Evolutionary conservation across 2,888 invertebrate species (phyloP).

Genomic region (Hyalella azteca): DNA sequence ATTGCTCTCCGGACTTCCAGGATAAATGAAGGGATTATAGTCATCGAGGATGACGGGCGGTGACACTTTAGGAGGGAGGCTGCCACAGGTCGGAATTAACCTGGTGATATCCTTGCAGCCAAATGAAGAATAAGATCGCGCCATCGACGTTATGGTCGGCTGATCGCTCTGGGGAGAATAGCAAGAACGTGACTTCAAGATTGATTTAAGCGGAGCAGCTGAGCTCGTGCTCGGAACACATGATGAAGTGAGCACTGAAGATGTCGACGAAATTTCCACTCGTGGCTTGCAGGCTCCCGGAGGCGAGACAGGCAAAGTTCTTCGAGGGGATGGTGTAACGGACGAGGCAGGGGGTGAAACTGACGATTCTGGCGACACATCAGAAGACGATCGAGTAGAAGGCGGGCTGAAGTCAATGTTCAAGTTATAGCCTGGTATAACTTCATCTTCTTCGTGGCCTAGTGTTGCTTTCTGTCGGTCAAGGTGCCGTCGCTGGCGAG

Average conservation of each 20-base stretch:
- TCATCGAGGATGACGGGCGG: slow-evolving; percentile 26
- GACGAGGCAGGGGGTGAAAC: slow-evolving; percentile 16
- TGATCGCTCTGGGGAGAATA: slow-evolving; percentile 25
- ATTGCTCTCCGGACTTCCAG: slow-evolving; percentile 29
- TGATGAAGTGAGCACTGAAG: background rate
- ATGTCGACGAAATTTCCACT: background rate
- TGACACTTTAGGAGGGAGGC: slow-evolving; percentile 1
- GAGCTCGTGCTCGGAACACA: background rate
- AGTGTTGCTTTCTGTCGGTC: slow-evolving; percentile 8
- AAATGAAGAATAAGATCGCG: background rate
- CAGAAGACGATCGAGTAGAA: slow-evolving; percentile 3
- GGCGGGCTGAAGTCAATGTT: slow-evolving; percentile 35
- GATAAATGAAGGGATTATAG: slow-evolving; percentile 33
- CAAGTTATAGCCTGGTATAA: slow-evolving; percentile 30
- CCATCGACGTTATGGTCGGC: slow-evolving; percentile 5
- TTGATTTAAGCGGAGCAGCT: slow-evolving; percentile 30
- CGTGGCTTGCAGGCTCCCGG: background rate
- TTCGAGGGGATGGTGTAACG: slow-evolving; percentile 18
- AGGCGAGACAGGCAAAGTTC: slow-evolving; percentile 4
- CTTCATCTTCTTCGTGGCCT: background rate
- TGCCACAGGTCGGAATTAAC: background rate
- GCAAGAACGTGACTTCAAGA: slow-evolving; percentile 31
- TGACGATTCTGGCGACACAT: slow-evolving; percentile 29
- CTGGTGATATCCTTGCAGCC: background rate
- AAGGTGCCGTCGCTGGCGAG: background rate